phyloP scores from a whole-genome alignment of 1,140 invertebrate species.

The Dermatophagoides farinae region DNA sequence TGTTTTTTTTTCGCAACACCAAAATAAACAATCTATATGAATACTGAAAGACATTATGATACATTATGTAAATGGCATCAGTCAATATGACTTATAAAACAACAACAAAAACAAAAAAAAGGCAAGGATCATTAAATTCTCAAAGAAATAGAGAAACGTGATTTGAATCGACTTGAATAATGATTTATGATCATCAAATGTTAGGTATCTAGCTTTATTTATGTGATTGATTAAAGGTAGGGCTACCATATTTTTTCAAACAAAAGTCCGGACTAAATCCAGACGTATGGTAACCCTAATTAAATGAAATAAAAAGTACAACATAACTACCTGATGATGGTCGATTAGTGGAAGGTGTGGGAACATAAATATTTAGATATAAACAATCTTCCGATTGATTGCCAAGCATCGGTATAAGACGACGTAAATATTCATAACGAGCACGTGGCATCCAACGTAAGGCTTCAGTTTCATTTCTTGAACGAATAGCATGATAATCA shows the following conservation, averaged over 20 bases:
- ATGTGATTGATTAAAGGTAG: too few relatives aligned
- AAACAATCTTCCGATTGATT: constrained; percentile 82
- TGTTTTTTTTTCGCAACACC: too few relatives aligned
- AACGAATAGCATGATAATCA: constrained; percentile 25
- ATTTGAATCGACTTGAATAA: neutral
- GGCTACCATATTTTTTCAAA: too few relatives aligned
- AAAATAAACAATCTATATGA: too few relatives aligned
- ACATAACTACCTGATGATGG: neutral
- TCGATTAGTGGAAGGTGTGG: constrained; percentile 23
- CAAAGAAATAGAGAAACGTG: neutral
- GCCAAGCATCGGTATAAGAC: constrained; percentile 42
- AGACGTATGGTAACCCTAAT: too few relatives aligned
- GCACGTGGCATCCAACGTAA: constrained; percentile 42
- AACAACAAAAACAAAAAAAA: too few relatives aligned
- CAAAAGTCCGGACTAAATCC: too few relatives aligned
- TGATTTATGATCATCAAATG: neutral
- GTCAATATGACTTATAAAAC: too few relatives aligned
- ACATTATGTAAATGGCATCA: too few relatives aligned
- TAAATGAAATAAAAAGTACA: too few relatives aligned
- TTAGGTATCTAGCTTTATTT: neutral
- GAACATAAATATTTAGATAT: constrained; percentile 79
- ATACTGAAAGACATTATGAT: too few relatives aligned
- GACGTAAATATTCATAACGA: constrained; percentile 52
- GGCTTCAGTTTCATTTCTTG: constrained; percentile 44
- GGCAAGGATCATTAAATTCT: too few relatives aligned